These are phyloP conservation scores for Chaetodon trifascialis DNA, from an alignment of 2,113 vertebrate species.

Conservation along the genomic window DNA sequence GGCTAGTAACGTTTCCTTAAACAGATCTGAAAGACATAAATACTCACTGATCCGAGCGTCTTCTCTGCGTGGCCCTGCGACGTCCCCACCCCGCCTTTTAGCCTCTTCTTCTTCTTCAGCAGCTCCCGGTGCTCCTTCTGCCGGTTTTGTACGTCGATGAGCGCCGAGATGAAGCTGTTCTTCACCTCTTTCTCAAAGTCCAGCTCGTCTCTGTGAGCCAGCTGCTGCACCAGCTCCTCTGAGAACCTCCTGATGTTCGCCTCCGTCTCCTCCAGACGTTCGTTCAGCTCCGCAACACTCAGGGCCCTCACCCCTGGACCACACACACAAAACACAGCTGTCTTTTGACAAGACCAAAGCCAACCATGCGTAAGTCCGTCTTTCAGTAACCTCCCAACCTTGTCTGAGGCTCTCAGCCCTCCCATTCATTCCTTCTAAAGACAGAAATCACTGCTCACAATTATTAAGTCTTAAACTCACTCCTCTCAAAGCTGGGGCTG, in stretches of 20 bases:
- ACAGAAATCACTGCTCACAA: background rate
- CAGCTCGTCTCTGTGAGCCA: conserved; percentile 94
- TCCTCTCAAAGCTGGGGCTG: conserved; percentile 87
- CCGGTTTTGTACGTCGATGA: conserved; percentile 96
- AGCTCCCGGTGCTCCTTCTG: conserved; percentile 95
- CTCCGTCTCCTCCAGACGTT: conserved; percentile 91
- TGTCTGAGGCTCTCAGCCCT: background rate
- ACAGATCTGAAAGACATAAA: background rate
- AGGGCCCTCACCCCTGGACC: conserved; percentile 73
- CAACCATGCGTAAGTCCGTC: background rate
- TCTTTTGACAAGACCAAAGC: background rate
- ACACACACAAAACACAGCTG: background rate
- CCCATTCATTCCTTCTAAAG: background rate
- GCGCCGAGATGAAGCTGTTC: conserved; percentile 96
- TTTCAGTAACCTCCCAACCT: background rate
- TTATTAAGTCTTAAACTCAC: conserved; percentile 82
- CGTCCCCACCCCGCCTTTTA: conserved; percentile 84
- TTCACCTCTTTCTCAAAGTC: conserved; percentile 99
- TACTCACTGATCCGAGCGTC: conserved; percentile 82
- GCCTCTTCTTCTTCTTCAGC: conserved; percentile 93
- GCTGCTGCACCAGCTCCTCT: conserved; percentile 93
- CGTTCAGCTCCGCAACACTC: conserved; percentile 88
- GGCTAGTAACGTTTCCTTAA: background rate
- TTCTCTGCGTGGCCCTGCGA: conserved; percentile 88
- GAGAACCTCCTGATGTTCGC: conserved; percentile 89